Conservation (phyloP, 2,888 invertebrate species). For the Protula sp. region DNA sequence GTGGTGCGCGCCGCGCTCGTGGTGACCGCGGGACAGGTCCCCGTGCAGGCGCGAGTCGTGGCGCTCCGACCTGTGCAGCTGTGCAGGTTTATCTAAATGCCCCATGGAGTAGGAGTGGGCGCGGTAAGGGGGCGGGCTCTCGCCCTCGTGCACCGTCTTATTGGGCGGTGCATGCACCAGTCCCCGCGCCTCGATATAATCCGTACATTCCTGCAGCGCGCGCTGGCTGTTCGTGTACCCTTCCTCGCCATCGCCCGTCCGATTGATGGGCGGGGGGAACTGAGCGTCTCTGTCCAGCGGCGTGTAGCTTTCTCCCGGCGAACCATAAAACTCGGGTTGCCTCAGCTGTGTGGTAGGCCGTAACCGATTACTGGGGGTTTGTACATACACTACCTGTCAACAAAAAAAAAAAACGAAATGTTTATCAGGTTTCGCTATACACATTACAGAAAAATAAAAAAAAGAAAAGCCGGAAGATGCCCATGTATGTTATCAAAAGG, state of each 20-base stretch:
- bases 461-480: no score
- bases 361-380: no score
- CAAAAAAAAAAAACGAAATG: no score
- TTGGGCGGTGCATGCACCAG: background rate
- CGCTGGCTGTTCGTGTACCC: background rate
- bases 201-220: background rate
- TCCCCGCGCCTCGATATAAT: background rate
- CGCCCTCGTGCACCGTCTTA: background rate
- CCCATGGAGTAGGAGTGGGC: background rate
- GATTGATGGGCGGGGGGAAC: background rate
- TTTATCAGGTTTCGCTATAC: no score
- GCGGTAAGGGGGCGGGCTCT: background rate
- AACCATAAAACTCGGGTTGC: no score
- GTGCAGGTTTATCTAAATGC: background rate
- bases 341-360: no score
- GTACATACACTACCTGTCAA: no score
- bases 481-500: no score
- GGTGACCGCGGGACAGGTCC: background rate
- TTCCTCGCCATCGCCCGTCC: background rate
- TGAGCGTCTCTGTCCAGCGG: no score
- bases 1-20: background rate
- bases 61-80: background rate
- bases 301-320: no score
- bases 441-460: no score
- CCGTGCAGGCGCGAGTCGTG: background rate